Conservation (phyloP, 2,113 vertebrate species). For the Microtus montanus region DNA sequence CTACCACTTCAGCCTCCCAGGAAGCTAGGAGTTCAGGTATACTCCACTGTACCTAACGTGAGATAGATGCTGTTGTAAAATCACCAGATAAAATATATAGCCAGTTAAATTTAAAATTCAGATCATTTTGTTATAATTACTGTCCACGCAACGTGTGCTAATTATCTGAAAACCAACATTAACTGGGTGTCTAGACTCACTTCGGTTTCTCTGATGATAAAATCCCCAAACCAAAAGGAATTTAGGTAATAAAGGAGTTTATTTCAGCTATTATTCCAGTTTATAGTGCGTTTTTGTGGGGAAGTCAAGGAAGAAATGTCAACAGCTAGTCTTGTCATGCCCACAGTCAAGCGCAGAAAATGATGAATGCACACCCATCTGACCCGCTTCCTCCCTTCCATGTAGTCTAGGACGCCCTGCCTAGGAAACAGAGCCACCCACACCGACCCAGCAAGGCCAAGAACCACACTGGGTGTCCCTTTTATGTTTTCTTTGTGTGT, state of each 20-base stretch:
- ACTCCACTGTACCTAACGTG: neutral
- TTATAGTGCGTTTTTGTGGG: neutral
- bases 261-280: neutral
- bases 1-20: neutral
- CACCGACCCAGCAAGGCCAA: neutral
- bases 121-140: neutral
- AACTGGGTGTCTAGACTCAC: neutral
- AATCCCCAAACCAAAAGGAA: neutral
- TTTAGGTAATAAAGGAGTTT: neutral
- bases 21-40: neutral
- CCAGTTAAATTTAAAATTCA: slow-evolving; percentile 46
- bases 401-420: neutral
- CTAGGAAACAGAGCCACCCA: neutral
- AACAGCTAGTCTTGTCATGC: neutral
- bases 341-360: no score
- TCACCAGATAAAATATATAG: neutral
- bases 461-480: neutral
- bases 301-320: neutral
- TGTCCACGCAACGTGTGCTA: neutral
- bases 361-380: no score
- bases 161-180: slow-evolving; percentile 46
- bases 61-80: neutral
- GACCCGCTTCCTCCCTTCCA: no score
- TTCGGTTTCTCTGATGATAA: neutral
- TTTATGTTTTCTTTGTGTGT: neutral